Percentiles rank a stretch among this genome's conserved stretches.
Conservation (phyloP, 1,140 invertebrate genomes). For the Latrodectus geometricus region DNA sequence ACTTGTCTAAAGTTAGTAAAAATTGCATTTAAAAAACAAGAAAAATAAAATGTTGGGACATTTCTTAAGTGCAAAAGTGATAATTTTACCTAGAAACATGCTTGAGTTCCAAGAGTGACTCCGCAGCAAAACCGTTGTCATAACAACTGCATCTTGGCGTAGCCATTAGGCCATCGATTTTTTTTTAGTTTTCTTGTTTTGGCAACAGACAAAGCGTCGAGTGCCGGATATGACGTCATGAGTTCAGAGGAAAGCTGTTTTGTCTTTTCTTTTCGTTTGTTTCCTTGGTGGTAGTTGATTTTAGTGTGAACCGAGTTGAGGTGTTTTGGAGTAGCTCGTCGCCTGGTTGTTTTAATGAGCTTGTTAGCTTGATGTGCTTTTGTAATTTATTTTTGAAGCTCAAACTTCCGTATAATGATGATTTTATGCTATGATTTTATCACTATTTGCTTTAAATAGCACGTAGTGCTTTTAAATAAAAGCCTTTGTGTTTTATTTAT, state of each 20-base stretch:
- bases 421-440: too few relatives aligned
- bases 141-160: slow-evolving; percentile 37
- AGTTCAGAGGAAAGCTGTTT: slow-evolving; percentile 15
- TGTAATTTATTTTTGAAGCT: slow-evolving; percentile 25
- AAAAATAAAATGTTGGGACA: not conserved
- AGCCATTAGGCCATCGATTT: slow-evolving; percentile 53
- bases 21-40: too few relatives aligned
- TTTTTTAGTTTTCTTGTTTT: slow-evolving; percentile 47
- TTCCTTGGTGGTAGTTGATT: not conserved
- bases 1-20: too few relatives aligned
- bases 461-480: too few relatives aligned
- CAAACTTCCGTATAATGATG: not conserved
- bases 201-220: slow-evolving; percentile 36
- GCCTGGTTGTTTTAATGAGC: slow-evolving; percentile 30
- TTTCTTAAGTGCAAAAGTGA: not conserved
- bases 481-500: too few relatives aligned
- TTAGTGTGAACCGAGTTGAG: slow-evolving; percentile 11
- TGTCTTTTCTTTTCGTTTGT: slow-evolving; percentile 18
- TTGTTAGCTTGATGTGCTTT: slow-evolving; percentile 27
- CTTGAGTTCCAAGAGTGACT: not conserved
- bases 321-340: slow-evolving; percentile 24
- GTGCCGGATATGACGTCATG: slow-evolving; percentile 45
- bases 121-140: slow-evolving; percentile 23
- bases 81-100: not conserved
- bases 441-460: too few relatives aligned